Base-by-base conservation (phyloP, 2,888 invertebrate species). In the Calameuta pallipes region DNA sequence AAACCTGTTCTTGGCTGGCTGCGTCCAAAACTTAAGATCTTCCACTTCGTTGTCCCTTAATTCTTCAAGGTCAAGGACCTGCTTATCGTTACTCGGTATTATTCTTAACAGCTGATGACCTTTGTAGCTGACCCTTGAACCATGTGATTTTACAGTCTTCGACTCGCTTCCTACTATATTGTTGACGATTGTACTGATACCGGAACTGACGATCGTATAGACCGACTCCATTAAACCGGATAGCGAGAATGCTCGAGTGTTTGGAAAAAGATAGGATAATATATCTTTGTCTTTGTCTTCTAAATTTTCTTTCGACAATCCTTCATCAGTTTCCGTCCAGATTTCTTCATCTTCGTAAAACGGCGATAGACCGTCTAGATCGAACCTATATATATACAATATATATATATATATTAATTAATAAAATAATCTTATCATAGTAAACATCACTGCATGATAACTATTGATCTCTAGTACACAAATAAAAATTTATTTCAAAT, bases 1-100 rank as follows among this genome's bases (percentile, higher is more conserved):
- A 78, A 77, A 91, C 86, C 89, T 91, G 80, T 92, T 93, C 71
- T 92, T 90, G 74, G 92, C 91, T 0, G 94, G 94, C 4, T 93
- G 92, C 33, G 93, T 93, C 91, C 95, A 94, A 92, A 95, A 95
- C 83, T 94, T 94, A 76, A 94, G 87, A 35, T 93, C 93, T 11
- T 92, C 92, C 68, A 93, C 93, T 76, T 93, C 93, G 13, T 91
- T 88, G 6, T 92, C 91, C 76, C 89, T 90, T 75, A 93, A 89
- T 34, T 92, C 91, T 11, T 91, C 90, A 73, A 94, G 85, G 0
- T 91, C 91, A 4, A 88, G 88, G 1, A 93, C 89, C 69, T 94
- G 93, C 0, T 84, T 86, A 37, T 92, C 90, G 13, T 92, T 92
- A 75, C 87, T 90, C 0, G 93, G 92, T 35, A 91, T 90, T 1